Conservation (phyloP, 2,888 invertebrate species). For the Pediacus dermestoides region DNA sequence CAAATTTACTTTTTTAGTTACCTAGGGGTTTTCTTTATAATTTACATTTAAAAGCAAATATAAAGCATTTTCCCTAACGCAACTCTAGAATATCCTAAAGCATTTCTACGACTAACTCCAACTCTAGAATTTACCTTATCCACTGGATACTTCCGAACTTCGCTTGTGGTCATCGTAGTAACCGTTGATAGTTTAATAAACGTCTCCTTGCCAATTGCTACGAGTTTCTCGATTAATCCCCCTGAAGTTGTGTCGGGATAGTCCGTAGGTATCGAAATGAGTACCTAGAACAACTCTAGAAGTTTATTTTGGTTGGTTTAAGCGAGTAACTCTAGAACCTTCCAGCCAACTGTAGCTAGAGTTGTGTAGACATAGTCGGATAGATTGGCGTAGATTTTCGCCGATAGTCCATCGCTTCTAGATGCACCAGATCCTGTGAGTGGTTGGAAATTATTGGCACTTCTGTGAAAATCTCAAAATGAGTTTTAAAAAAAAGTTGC, state of each 20-base stretch:
- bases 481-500: too few species aligned
- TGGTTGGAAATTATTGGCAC: constrained; percentile 21
- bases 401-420: constrained; percentile 34
- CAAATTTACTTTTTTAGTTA: too few species aligned
- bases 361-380: constrained; percentile 55
- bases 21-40: too few species aligned
- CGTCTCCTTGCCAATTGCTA: constrained; percentile 37
- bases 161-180: constrained; percentile 23
- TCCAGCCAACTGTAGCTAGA: constrained; percentile 52
- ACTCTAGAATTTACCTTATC: constrained; percentile 26
- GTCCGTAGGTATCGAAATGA: constrained; percentile 57
- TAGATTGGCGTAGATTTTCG: constrained; percentile 33
- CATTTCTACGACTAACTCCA: too few species aligned
- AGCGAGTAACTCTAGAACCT: constrained; percentile 41
- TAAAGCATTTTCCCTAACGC: too few species aligned
- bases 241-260: constrained; percentile 59
- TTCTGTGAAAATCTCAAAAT: constrained; percentile 15
- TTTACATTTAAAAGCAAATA: too few species aligned
- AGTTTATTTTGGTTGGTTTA: too few species aligned
- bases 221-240: constrained; percentile 46
- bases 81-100: too few species aligned
- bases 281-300: too few species aligned
- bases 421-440: constrained; percentile 15
- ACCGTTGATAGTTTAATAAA: constrained; percentile 34
- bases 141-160: constrained; percentile 29